phyloP scores from a whole-genome alignment of 53 echinoderm and acorn worm genomes.

The Luidia sarsii region DNA sequence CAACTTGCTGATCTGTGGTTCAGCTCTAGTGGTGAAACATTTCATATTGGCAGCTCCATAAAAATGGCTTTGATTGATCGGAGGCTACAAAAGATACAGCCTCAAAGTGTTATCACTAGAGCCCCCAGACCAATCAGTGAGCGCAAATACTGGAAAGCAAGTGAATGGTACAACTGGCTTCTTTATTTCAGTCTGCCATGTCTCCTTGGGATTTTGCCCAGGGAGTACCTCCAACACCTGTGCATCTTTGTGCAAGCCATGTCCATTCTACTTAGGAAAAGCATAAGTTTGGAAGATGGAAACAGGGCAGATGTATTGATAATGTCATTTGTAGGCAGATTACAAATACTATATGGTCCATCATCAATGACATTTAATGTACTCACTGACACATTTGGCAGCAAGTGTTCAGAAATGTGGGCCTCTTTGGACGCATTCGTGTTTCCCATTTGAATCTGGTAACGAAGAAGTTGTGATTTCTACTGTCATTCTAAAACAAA shows the following conservation, averaged over 20 bases:
- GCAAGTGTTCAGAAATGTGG: constrained; percentile 47
- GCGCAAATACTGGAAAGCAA: constrained; percentile 57
- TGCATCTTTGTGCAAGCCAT: constrained; percentile 49
- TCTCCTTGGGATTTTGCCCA: constrained; percentile 37
- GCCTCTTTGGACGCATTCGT: constrained; percentile 66
- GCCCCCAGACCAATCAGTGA: constrained; percentile 28
- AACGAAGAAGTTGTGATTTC: not conserved
- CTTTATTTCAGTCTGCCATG: constrained; percentile 53
- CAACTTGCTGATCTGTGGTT: constrained; percentile 57
- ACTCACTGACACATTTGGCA: constrained; percentile 53
- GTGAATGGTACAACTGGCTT: constrained; percentile 58
- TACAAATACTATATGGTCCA: constrained; percentile 53
- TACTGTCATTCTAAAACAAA: no score
- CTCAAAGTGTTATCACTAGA: constrained; percentile 22
- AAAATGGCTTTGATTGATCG: constrained; percentile 11
- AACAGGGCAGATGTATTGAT: constrained; percentile 28
- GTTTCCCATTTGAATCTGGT: constrained; percentile 64
- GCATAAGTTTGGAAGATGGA: constrained; percentile 19
- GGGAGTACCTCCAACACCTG: constrained; percentile 31
- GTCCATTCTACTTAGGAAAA: constrained; percentile 58
- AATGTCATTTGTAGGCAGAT: constrained; percentile 40
- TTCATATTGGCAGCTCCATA: constrained; percentile 43
- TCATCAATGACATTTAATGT: constrained; percentile 53
- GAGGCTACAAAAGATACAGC: not conserved
- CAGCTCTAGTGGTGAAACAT: not conserved